Conservation (phyloP, 1,140 invertebrate genomes). For the Drosophila yakuba region DNA sequence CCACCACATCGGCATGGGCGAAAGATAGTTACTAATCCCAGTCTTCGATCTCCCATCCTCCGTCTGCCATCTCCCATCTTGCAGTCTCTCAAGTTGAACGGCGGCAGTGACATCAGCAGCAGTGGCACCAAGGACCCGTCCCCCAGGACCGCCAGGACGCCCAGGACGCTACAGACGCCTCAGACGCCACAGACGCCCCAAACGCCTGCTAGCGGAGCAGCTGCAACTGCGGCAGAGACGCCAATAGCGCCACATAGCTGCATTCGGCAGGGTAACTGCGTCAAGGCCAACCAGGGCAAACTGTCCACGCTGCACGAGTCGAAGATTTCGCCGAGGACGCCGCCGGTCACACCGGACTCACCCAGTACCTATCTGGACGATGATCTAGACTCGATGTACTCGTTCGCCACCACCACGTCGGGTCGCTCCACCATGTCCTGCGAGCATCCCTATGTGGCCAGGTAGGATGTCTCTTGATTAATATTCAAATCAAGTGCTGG, state of each 20-base stretch:
- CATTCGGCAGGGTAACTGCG: constrained; percentile 44
- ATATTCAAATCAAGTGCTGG: background rate
- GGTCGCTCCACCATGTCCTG: constrained; percentile 86
- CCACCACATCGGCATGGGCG: constrained; percentile 53
- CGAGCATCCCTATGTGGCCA: constrained; percentile 91
- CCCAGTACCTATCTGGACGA: constrained; percentile 86
- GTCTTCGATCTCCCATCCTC: constrained; percentile 8
- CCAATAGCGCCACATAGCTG: constrained; percentile 30
- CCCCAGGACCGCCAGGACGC: constrained; percentile 47
- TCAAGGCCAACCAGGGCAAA: constrained; percentile 37
- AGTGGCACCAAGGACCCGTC: constrained; percentile 32
- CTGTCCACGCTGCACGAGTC: constrained; percentile 67
- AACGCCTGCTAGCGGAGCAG: background rate
- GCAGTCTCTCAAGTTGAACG: constrained; percentile 82
- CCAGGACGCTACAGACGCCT: background rate
- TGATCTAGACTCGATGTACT: constrained; percentile 91
- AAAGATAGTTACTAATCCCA: constrained; percentile 53
- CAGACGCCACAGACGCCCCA: constrained; percentile 8
- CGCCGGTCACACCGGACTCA: constrained; percentile 87
- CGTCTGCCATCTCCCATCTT: constrained; percentile 38
- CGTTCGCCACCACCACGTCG: constrained; percentile 90
- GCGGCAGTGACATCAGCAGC: constrained; percentile 47
- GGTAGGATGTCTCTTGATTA: constrained; percentile 48
- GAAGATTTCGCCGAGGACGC: constrained; percentile 85
- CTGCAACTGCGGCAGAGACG: background rate